phyloP scores from a whole-genome alignment of 2,888 invertebrate species.

The Megaustenia siamemsis region DNA sequence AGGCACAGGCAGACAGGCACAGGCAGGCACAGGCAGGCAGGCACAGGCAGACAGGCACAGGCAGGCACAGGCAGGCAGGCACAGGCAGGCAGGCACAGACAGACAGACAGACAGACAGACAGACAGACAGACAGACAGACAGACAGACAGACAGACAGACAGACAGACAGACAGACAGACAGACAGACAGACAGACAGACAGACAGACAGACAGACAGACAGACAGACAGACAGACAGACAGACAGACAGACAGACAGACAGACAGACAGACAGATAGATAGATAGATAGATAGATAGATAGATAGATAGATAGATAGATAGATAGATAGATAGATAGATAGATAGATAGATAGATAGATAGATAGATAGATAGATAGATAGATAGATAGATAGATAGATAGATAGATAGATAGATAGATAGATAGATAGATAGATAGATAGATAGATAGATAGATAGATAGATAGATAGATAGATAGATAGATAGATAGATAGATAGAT shows the following conservation, averaged over 20 bases:
- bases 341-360: conserved; percentile 15
- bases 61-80: too few relatives aligned
- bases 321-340: conserved; percentile 18
- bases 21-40: too few relatives aligned
- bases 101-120: too few relatives aligned
- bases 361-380: conserved; percentile 15
- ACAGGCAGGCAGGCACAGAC: too few relatives aligned
- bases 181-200: conserved; percentile 16
- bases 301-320: conserved; percentile 17
- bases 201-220: conserved; percentile 24
- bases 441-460: too few relatives aligned
- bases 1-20: too few relatives aligned
- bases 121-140: conserved; percentile 24
- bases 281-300: conserved; percentile 15
- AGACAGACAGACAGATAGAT: conserved; percentile 19
- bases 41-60: too few relatives aligned
- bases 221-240: conserved; percentile 36
- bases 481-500: too few relatives aligned
- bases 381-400: too few relatives aligned
- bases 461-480: too few relatives aligned
- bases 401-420: too few relatives aligned
- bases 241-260: conserved; percentile 37
- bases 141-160: conserved; percentile 15
- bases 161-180: conserved; percentile 3
- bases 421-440: too few relatives aligned